These are phyloP conservation scores for Sycobia sp. DNA, from an alignment of 1,140 invertebrate genomes.

Conservation along the genomic window DNA sequence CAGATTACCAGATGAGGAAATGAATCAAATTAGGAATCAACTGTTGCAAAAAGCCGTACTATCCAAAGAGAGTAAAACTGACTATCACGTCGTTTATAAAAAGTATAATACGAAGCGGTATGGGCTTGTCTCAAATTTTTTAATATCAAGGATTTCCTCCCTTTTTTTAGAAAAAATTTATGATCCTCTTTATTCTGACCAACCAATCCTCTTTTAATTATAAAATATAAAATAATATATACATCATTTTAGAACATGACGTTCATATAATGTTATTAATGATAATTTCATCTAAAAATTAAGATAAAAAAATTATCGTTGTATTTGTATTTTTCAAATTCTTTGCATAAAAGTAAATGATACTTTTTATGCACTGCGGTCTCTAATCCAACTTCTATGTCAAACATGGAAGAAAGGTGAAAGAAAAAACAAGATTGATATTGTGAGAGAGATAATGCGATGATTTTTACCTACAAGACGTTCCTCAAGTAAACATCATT, in stretches of 20 bases:
- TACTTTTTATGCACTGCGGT: too few relatives aligned
- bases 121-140: conserved; percentile 28
- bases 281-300: conserved; percentile 4
- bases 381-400: too few relatives aligned
- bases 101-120: conserved; percentile 40
- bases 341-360: not conserved
- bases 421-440: not conserved
- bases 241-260: not conserved
- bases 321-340: not conserved
- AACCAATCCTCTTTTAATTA: conserved; percentile 1
- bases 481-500: conserved; percentile 7
- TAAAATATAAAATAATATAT: too few relatives aligned
- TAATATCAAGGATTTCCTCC: conserved; percentile 21
- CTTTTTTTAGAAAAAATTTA: not conserved
- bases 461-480: too few relatives aligned
- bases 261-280: conserved; percentile 6
- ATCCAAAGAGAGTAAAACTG: not conserved
- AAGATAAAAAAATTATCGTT: not conserved
- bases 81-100: conserved; percentile 35
- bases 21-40: conserved; percentile 11
- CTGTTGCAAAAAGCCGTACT: conserved; percentile 26
- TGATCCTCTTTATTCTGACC: not conserved
- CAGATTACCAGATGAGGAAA: conserved; percentile 27
- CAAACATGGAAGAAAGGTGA: not conserved
- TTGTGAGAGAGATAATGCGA: not conserved